These are phyloP conservation scores for Leucophora obtusa DNA, from an alignment of 2,888 invertebrate species.

Conservation along the genomic window DNA sequence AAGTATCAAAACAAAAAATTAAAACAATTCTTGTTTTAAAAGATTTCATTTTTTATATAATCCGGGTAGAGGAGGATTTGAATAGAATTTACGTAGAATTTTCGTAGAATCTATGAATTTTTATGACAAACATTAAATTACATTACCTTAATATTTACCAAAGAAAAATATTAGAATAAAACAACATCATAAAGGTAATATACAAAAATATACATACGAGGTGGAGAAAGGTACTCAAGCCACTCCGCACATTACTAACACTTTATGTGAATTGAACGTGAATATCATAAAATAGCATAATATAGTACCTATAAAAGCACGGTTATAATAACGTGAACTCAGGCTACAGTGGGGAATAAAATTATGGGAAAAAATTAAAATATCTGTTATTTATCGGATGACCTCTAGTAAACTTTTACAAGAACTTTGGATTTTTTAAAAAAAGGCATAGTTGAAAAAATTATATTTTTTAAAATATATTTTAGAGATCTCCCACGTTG, in stretches of 20 bases:
- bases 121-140: conserved; percentile 33
- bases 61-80: background rate
- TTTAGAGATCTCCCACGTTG: no score
- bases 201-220: background rate
- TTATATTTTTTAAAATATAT: no score
- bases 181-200: conserved; percentile 25
- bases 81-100: background rate
- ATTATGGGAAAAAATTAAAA: background rate
- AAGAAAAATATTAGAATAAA: background rate
- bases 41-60: background rate
- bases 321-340: conserved; percentile 22
- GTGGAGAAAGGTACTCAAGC: background rate
- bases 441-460: no score
- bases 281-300: conserved; percentile 25
- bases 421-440: no score
- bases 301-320: conserved; percentile 9
- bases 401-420: no score
- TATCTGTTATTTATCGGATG: no score
- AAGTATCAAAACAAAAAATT: background rate
- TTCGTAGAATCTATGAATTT: conserved; percentile 26
- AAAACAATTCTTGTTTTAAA: conserved; percentile 2
- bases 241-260: conserved; percentile 1
- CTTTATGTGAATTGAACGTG: conserved; percentile 31
- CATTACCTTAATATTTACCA: conserved; percentile 8
- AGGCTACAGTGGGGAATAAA: background rate